Evolutionary conservation across 2,888 invertebrate genomes (phyloP).

Genomic region (Platycheirus albimanus): DNA sequence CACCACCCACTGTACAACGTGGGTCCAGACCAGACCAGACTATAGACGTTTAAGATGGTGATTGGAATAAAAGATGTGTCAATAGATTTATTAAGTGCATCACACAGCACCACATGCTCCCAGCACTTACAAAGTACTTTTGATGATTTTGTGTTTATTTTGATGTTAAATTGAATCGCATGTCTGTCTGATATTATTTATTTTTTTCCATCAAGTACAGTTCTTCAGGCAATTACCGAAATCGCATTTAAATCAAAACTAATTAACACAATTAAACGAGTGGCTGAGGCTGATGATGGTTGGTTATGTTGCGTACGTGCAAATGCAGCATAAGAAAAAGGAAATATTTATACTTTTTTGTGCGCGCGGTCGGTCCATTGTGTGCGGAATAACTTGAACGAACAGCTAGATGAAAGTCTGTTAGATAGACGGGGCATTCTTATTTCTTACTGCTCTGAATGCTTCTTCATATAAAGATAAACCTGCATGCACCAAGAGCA

Average conservation of each 20-base stretch:
- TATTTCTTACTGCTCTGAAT: slow-evolving; percentile 70
- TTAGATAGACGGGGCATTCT: slow-evolving; percentile 63
- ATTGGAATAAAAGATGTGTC: slow-evolving; percentile 65
- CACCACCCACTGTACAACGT: not conserved
- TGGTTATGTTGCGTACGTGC: slow-evolving; percentile 32
- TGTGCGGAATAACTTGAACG: slow-evolving; percentile 54
- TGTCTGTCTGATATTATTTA: slow-evolving; percentile 36
- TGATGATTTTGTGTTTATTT: slow-evolving; percentile 20
- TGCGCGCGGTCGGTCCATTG: slow-evolving; percentile 56
- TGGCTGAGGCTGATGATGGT: no score
- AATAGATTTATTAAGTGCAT: slow-evolving; percentile 63
- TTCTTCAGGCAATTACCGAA: slow-evolving; percentile 55
- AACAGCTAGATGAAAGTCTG: slow-evolving; percentile 72
- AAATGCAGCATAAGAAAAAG: not conserved
- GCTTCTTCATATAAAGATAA: slow-evolving; percentile 49
- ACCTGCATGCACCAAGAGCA: slow-evolving; percentile 54
- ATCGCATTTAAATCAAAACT: slow-evolving; percentile 52
- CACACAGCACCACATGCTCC: slow-evolving; percentile 25
- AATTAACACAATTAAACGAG: slow-evolving; percentile 63
- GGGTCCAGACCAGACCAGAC: not conserved
- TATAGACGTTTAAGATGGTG: slow-evolving; percentile 20
- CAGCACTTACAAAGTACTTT: slow-evolving; percentile 26
- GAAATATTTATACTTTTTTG: slow-evolving; percentile 39
- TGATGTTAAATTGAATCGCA: slow-evolving; percentile 38
- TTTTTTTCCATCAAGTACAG: slow-evolving; percentile 18